Percentiles rank a stretch among this genome's conserved stretches.
These are phyloP conservation scores for Druceiella hillmani DNA, from an alignment of 2,888 invertebrate species.

Conservation along the genomic window DNA sequence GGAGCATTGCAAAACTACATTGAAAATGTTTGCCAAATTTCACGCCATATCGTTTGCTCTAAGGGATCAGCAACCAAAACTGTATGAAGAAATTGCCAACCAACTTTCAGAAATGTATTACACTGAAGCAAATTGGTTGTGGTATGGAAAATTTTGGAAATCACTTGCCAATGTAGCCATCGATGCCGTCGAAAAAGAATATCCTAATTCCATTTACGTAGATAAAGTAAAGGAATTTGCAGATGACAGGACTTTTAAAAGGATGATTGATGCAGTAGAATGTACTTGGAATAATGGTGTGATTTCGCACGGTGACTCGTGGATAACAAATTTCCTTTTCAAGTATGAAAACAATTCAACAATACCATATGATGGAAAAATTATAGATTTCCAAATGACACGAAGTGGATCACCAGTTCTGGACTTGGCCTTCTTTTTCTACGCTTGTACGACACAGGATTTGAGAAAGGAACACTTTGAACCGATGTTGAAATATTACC, in stretches of 20 bases:
- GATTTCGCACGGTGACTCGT: not conserved
- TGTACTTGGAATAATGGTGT: not conserved
- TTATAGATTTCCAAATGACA: not conserved
- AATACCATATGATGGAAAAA: not conserved
- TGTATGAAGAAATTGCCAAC: not conserved
- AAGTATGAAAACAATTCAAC: not conserved
- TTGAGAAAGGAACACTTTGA: not conserved
- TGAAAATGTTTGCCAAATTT: conserved; percentile 4
- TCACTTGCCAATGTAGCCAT: not conserved
- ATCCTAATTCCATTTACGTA: not conserved
- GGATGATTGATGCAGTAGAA: not conserved
- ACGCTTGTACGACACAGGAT: not conserved
- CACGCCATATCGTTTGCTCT: not conserved
- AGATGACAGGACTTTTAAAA: not conserved
- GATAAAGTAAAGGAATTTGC: not conserved
- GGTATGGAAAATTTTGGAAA: not conserved
- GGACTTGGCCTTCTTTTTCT: not conserved
- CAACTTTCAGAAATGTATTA: not conserved
- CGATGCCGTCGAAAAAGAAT: not conserved
- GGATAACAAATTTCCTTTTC: not conserved
- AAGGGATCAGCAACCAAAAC: not conserved
- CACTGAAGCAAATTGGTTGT: not conserved
- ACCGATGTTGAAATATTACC: not conserved
- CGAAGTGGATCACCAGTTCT: not conserved
- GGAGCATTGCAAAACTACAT: not conserved